Percentiles rank a stretch among this genome's conserved stretches.
Conservation (phyloP, 1,140 invertebrate genomes). For the Whitmania pigra region DNA sequence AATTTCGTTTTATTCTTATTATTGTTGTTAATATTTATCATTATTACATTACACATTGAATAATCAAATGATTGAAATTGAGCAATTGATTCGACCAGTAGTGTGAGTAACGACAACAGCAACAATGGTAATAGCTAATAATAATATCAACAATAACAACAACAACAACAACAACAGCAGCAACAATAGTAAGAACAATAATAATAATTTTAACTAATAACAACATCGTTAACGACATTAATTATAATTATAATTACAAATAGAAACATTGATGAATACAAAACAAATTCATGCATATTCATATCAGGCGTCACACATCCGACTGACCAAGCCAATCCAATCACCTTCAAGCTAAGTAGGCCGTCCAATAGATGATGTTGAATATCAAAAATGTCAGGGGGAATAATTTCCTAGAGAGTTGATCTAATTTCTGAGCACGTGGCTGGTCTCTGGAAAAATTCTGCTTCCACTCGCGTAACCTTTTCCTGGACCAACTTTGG, state of each 20-base stretch:
- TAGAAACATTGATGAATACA: not conserved
- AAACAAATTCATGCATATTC: conserved; percentile 4
- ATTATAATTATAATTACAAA: not conserved
- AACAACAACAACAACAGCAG: not conserved
- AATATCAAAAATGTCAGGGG: conserved; percentile 15
- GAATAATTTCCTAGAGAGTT: conserved; percentile 13
- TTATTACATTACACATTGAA: not conserved
- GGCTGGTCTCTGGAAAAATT: conserved; percentile 1
- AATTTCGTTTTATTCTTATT: not conserved
- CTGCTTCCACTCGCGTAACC: not conserved
- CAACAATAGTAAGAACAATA: not conserved
- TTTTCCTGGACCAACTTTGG: conserved; percentile 5
- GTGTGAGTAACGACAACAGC: too few relatives aligned
- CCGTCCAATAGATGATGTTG: conserved; percentile 17
- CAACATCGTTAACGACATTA: not conserved
- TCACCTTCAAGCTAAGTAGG: not conserved
- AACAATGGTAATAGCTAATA: not conserved
- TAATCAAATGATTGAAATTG: too few relatives aligned
- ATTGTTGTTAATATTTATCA: not conserved
- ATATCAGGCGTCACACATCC: not conserved
- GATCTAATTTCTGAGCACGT: conserved; percentile 15
- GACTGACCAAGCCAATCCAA: not conserved
- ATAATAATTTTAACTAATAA: not conserved
- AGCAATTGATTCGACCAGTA: too few relatives aligned
- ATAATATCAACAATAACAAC: not conserved